These are phyloP conservation scores for Darevskia mixta DNA, from an alignment of 2,797 vertebrate genomes.

Conservation along the genomic window DNA sequence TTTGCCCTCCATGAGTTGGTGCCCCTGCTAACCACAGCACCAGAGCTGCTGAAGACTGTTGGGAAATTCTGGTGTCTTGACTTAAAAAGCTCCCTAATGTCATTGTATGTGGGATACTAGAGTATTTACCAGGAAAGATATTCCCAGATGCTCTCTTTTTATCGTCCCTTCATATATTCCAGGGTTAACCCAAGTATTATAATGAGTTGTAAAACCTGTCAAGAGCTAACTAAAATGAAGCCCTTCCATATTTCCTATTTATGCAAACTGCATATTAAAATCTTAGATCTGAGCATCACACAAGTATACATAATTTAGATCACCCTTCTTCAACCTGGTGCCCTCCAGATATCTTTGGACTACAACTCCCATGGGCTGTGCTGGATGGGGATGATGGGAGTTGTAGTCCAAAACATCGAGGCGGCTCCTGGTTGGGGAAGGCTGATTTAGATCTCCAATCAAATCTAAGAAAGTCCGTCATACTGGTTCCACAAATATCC, in stretches of 20 bases:
- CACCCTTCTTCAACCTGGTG: not conserved
- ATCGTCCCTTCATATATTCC: not conserved
- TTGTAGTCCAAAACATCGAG: no score
- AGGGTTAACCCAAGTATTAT: not conserved
- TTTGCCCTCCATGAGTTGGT: not conserved
- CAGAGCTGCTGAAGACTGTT: not conserved
- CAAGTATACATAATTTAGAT: not conserved
- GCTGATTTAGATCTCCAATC: no score
- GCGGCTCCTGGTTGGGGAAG: no score
- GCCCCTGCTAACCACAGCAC: not conserved
- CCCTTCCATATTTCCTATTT: not conserved
- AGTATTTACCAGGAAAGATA: not conserved
- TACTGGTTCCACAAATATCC: not conserved
- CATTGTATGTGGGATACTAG: not conserved
- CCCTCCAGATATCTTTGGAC: not conserved
- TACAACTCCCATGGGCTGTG: not conserved
- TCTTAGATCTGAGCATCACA: not conserved
- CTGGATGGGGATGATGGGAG: not conserved
- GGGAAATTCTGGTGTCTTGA: not conserved
- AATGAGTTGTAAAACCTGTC: not conserved
- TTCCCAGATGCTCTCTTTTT: not conserved
- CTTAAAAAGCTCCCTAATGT: not conserved
- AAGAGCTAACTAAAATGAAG: not conserved
- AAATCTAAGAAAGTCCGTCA: not conserved
- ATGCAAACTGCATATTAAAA: not conserved